A percentile compares a stretch with the other conserved stretches of the same genome.
Evolutionary conservation across 2,888 invertebrate species (phyloP).

Genomic region (Corbicula japonica): DNA sequence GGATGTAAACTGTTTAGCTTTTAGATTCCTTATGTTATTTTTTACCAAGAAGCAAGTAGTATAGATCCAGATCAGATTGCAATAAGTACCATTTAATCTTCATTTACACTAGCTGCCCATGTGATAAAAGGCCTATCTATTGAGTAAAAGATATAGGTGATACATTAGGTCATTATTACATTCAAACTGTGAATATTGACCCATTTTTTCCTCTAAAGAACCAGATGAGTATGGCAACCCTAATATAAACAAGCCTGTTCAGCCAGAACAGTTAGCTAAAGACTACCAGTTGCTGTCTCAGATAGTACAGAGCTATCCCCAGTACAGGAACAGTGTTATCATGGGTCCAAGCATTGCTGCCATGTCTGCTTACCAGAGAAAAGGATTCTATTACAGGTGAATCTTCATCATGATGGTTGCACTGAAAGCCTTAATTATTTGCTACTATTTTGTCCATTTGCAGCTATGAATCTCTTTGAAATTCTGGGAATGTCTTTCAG

Average conservation of each 20-base stretch:
- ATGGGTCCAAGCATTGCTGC: slow-evolving; percentile 77
- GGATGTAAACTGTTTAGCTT: too few relatives aligned
- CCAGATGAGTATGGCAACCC: slow-evolving; percentile 61
- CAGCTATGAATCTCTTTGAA: not conserved
- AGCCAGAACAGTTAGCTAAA: slow-evolving; percentile 57
- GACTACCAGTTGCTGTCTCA: slow-evolving; percentile 60
- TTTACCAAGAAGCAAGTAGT: too few relatives aligned
- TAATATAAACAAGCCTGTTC: slow-evolving; percentile 43
- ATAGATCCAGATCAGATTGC: too few relatives aligned
- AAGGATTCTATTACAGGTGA: slow-evolving; percentile 57
- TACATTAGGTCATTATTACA: too few relatives aligned
- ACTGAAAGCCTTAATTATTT: not conserved
- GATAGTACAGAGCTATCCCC: slow-evolving; percentile 58
- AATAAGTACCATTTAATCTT: too few relatives aligned
- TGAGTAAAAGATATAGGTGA: too few relatives aligned
- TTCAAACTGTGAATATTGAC: not conserved
- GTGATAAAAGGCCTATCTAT: too few relatives aligned
- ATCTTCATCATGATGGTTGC: not conserved
- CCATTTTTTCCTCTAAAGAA: slow-evolving; percentile 52
- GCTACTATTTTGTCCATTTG: not conserved
- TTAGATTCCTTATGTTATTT: too few relatives aligned
- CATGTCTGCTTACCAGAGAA: slow-evolving; percentile 40
- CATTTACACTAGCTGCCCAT: too few relatives aligned
- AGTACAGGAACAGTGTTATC: slow-evolving; percentile 54
- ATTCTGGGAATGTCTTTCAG: not conserved